Conservation (phyloP, 2,888 invertebrate species). For the Toxonevra muliebris region DNA sequence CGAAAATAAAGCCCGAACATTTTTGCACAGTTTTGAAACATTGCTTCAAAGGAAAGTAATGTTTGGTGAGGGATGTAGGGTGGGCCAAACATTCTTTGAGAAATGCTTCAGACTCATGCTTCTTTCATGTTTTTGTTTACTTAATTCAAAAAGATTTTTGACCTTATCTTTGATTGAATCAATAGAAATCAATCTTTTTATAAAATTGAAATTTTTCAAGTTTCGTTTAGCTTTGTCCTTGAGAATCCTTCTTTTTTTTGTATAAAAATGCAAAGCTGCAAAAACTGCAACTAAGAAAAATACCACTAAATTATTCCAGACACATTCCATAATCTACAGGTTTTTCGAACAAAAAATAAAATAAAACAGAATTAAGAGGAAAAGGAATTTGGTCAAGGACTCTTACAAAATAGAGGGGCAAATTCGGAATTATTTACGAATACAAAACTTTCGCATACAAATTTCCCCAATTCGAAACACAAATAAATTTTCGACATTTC, state of each 20-base stretch:
- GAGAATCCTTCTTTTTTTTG: not conserved
- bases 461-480: conserved; percentile 26
- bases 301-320: not conserved
- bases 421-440: conserved; percentile 25
- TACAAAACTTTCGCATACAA: not conserved
- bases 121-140: no score
- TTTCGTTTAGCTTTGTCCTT: not conserved
- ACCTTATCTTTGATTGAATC: no score
- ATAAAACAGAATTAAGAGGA: conserved; percentile 12
- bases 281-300: not conserved
- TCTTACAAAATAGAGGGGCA: conserved; percentile 32
- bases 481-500: conserved; percentile 34
- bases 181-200: no score
- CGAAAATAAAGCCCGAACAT: no score
- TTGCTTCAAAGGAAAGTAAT: no score
- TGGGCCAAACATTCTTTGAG: no score
- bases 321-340: not conserved
- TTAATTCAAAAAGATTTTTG: no score
- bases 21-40: no score
- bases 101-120: no score
- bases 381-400: conserved; percentile 56
- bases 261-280: not conserved
- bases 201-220: no score
- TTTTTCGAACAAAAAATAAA: conserved; percentile 14
- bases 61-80: no score